Percentiles rank a stretch among this genome's conserved stretches.
phyloP scores from a whole-genome alignment of 2,113 vertebrate genomes.

The Zosterops lateralis region DNA sequence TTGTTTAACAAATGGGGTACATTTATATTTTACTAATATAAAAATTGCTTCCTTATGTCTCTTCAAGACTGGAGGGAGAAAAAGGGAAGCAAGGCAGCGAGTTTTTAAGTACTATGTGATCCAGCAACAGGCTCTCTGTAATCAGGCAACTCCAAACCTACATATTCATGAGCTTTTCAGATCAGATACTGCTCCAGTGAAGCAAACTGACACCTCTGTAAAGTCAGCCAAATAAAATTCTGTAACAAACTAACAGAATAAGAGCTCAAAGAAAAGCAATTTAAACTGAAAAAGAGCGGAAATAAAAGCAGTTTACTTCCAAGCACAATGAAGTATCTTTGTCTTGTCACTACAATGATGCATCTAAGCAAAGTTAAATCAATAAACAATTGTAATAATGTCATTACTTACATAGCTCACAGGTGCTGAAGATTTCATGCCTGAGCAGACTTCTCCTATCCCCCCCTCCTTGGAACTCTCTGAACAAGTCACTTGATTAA shows the following conservation, averaged over 20 bases:
- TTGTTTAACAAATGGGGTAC: neutral
- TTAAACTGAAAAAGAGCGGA: neutral
- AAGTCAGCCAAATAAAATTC: neutral
- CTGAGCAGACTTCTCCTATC: neutral
- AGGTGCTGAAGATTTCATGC: neutral
- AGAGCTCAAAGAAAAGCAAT: neutral
- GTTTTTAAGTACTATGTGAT: neutral
- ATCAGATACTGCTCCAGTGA: neutral
- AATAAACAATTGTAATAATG: neutral
- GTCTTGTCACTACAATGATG: neutral
- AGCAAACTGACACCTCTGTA: neutral
- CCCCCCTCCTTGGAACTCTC: neutral
- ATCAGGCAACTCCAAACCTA: neutral
- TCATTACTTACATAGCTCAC: neutral
- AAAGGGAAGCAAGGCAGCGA: neutral
- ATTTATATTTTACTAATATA: neutral
- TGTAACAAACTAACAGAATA: neutral
- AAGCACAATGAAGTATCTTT: neutral
- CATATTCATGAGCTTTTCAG: neutral
- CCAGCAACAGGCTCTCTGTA: neutral
- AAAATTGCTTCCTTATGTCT: neutral
- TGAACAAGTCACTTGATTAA: neutral
- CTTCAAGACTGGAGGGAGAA: rapidly evolving
- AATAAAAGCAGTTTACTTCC: neutral
- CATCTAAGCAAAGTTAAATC: neutral